Conservation (phyloP, 2,113 vertebrate species). For the Noturus placidus region DNA sequence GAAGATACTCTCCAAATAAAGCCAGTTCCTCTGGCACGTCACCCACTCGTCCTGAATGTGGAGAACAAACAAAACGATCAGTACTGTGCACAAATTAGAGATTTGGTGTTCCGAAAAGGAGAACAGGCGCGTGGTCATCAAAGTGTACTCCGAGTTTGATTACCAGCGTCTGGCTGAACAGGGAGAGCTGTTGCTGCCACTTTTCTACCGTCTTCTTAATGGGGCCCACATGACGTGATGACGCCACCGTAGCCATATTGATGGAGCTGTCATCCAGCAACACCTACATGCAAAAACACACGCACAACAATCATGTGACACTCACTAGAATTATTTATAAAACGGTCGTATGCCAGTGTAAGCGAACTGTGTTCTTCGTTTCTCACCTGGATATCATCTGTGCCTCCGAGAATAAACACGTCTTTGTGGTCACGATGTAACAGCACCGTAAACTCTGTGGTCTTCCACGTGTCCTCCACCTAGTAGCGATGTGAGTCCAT, state of each 20-base stretch:
- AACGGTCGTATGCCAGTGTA: neutral
- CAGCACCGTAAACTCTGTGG: slow-evolving; percentile 75
- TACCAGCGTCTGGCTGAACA: slow-evolving; percentile 84
- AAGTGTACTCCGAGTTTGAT: slow-evolving; percentile 31
- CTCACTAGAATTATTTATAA: neutral
- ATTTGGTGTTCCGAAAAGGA: neutral
- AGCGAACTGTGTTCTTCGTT: neutral
- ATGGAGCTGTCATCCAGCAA: slow-evolving; percentile 81
- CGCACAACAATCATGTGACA: neutral
- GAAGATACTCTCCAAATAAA: slow-evolving; percentile 85
- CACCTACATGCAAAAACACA: slow-evolving; percentile 64
- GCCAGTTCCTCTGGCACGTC: slow-evolving; percentile 80
- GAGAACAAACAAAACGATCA: neutral
- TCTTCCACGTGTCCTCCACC: slow-evolving; percentile 81
- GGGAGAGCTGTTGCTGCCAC: slow-evolving; percentile 73
- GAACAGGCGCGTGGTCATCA: neutral
- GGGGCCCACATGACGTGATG: slow-evolving; percentile 76
- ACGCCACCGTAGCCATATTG: slow-evolving; percentile 75
- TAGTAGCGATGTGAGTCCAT: slow-evolving; percentile 43
- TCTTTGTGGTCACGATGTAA: slow-evolving; percentile 77
- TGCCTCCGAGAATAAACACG: slow-evolving; percentile 80
- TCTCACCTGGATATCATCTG: slow-evolving; percentile 81
- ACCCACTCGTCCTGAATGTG: slow-evolving; percentile 79
- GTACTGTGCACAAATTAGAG: neutral
- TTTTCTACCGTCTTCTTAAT: slow-evolving; percentile 75